A percentile compares a stretch with the other conserved stretches of the same genome.
Evolutionary conservation across 2,888 invertebrate genomes (phyloP).

Genomic region (Lepidonotus clava): DNA sequence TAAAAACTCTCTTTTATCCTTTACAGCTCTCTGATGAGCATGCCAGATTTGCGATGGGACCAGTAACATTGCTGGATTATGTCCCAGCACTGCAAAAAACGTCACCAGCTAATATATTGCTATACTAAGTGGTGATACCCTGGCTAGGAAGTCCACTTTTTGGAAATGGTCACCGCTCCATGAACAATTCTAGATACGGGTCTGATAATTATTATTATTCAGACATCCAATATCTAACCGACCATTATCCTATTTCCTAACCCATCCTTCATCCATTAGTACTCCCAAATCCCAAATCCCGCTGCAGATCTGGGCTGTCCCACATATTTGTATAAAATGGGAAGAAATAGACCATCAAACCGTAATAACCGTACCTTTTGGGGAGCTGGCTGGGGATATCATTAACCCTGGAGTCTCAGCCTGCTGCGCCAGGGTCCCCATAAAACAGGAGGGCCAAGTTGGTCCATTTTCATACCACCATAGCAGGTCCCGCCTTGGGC

Average conservation of each 20-base stretch:
- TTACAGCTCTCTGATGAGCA: too few relatives aligned
- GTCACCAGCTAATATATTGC: too few relatives aligned
- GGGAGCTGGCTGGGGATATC: not conserved
- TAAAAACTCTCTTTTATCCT: too few relatives aligned
- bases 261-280: not conserved
- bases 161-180: too few relatives aligned
- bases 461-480: not conserved
- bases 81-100: too few relatives aligned
- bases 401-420: not conserved
- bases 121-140: too few relatives aligned
- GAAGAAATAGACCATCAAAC: conserved; percentile 16
- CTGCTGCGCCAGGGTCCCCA: not conserved
- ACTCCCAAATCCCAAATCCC: too few relatives aligned
- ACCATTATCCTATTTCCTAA: not conserved
- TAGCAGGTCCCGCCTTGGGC: not conserved
- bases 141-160: too few relatives aligned
- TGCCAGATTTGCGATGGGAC: too few relatives aligned
- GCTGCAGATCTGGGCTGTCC: not conserved
- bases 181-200: too few relatives aligned
- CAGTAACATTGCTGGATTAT: too few relatives aligned
- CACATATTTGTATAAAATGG: not conserved
- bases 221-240: not conserved
- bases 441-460: conserved; percentile 29
- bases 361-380: conserved; percentile 15
- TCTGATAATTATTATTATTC: too few relatives aligned